A percentile compares a stretch with the other conserved stretches of the same genome.
phyloP scores from a whole-genome alignment of 2,113 vertebrate species.

The Dromaius novaehollandiae region DNA sequence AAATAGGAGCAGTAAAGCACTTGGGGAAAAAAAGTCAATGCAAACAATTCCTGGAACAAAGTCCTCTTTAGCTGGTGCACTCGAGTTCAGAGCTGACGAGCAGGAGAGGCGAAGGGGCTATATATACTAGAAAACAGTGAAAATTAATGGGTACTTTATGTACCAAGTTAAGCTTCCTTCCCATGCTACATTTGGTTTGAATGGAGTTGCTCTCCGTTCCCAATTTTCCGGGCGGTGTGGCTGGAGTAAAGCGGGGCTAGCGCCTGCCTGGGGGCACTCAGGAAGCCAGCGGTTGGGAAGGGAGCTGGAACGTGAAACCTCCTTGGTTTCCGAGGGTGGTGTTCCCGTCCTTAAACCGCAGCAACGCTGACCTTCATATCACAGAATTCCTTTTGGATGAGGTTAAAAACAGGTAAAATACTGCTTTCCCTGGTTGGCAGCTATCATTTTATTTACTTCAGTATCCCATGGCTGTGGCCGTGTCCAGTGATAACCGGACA shows the following conservation, averaged over 20 bases:
- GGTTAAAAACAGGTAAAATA: conserved; percentile 20
- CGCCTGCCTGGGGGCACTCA: background rate
- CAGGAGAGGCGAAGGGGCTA: background rate
- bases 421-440: background rate
- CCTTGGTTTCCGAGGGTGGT: background rate
- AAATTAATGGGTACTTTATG: conserved; percentile 41
- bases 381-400: background rate
- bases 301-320: background rate
- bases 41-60: background rate
- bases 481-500: background rate
- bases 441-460: background rate
- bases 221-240: background rate
- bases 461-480: background rate
- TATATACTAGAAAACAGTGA: conserved; percentile 20
- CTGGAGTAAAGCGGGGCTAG: background rate
- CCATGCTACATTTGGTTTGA: conserved; percentile 52
- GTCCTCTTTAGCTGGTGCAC: background rate
- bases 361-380: background rate
- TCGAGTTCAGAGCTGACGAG: background rate
- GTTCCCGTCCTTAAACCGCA: background rate
- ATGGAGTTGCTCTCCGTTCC: background rate
- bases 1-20: background rate
- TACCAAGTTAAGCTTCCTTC: conserved; percentile 26
- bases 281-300: background rate
- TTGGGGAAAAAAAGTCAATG: background rate